Evolutionary conservation across 2,888 invertebrate genomes (phyloP).

Genomic region (Macrosoma leucophasiata): DNA sequence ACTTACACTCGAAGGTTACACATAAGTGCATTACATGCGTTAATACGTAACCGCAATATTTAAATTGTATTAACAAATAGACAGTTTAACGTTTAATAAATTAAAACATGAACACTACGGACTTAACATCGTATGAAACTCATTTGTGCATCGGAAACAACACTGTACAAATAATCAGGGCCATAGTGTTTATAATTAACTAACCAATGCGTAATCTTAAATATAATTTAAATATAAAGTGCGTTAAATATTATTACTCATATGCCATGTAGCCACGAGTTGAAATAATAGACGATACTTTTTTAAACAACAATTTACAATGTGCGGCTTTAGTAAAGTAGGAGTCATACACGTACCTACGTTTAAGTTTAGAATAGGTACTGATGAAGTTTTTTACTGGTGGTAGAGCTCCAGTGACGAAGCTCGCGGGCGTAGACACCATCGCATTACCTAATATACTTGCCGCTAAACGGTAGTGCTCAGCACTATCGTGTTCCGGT

Average conservation of each 20-base stretch:
- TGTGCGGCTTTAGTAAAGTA: background rate
- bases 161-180: conserved; percentile 32
- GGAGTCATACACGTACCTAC: no score
- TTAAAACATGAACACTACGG: conserved; percentile 41
- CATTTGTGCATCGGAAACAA: conserved; percentile 44
- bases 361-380: no score
- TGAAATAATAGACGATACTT: conserved; percentile 3
- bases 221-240: conserved; percentile 4
- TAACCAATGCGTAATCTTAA: conserved; percentile 7
- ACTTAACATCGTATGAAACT: conserved; percentile 36
- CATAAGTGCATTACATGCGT: conserved; percentile 62
- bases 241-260: no score
- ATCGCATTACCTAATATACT: no score
- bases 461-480: no score
- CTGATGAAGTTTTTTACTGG: no score
- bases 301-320: background rate
- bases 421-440: no score
- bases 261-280: conserved; percentile 1
- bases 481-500: no score
- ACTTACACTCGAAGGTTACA: conserved; percentile 49
- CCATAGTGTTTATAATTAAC: conserved; percentile 2
- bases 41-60: conserved; percentile 32
- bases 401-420: no score
- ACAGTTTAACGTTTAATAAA: conserved; percentile 47
- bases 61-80: conserved; percentile 26